A percentile compares a stretch with the other conserved stretches of the same genome.
phyloP scores from a whole-genome alignment of 2,888 invertebrate genomes.

The Petrophora chlorosata region DNA sequence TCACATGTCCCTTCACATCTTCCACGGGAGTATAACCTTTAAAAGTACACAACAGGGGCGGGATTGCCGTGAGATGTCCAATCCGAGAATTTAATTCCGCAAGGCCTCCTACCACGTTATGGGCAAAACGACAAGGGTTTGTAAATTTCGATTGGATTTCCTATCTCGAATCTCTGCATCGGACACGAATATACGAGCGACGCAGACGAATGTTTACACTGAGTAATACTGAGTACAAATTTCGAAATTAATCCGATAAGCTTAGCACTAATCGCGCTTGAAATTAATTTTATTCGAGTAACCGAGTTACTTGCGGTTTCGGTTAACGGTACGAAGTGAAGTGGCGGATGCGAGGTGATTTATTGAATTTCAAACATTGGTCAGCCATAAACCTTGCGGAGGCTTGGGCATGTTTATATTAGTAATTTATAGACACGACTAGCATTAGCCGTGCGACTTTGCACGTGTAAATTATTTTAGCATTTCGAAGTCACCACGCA shows the following conservation, averaged over 20 bases:
- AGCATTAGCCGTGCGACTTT: too few species aligned
- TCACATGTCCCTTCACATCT: conserved; percentile 52
- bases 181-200: conserved; percentile 64
- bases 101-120: conserved; percentile 80
- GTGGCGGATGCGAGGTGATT: conserved; percentile 75
- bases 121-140: conserved; percentile 78
- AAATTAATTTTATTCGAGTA: conserved; percentile 52
- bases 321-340: conserved; percentile 53
- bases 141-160: conserved; percentile 79
- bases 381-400: conserved; percentile 61
- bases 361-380: conserved; percentile 70
- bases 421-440: conserved; percentile 69
- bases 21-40: conserved; percentile 52
- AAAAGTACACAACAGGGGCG: conserved; percentile 44
- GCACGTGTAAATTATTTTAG: too few species aligned
- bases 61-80: conserved; percentile 44
- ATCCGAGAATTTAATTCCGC: conserved; percentile 71
- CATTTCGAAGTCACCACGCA: too few species aligned
- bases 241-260: conserved; percentile 71
- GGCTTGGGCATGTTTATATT: conserved; percentile 66
- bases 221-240: conserved; percentile 56
- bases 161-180: conserved; percentile 74
- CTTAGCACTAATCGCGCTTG: conserved; percentile 57
- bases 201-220: conserved; percentile 77
- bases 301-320: conserved; percentile 48